A percentile compares a stretch with the other conserved stretches of the same genome.
phyloP scores from a whole-genome alignment of 1,140 invertebrate genomes.

The Drosophila obscura region DNA sequence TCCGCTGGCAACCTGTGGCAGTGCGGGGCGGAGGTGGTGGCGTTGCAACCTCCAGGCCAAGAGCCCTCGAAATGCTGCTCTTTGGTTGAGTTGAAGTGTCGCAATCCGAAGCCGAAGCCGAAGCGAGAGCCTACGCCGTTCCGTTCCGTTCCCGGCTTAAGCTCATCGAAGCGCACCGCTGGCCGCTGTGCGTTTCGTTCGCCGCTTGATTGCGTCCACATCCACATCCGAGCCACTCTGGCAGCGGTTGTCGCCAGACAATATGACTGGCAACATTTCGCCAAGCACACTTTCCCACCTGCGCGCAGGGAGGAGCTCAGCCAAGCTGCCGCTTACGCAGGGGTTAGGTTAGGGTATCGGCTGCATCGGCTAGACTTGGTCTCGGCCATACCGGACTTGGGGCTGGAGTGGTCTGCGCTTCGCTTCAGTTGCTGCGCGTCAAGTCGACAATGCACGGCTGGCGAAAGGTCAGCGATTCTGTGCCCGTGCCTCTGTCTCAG shows the following conservation, averaged over 20 bases:
- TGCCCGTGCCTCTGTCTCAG: slow-evolving; percentile 18
- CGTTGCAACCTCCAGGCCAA: slow-evolving; percentile 40
- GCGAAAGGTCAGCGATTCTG: slow-evolving; percentile 68
- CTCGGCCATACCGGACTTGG: slow-evolving; percentile 45
- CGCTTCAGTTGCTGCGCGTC: slow-evolving; percentile 42
- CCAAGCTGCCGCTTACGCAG: neutral
- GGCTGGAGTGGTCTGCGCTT: slow-evolving; percentile 32
- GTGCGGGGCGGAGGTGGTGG: neutral
- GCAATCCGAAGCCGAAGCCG: slow-evolving; percentile 44
- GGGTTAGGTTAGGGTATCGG: slow-evolving; percentile 16
- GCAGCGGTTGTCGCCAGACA: slow-evolving; percentile 11
- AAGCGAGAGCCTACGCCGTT: slow-evolving; percentile 25
- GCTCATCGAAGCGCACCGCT: slow-evolving; percentile 68
- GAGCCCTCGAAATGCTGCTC: slow-evolving; percentile 42
- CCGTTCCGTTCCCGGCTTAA: slow-evolving; percentile 30
- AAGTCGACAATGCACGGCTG: slow-evolving; percentile 17
- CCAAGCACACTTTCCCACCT: neutral
- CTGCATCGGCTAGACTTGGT: slow-evolving; percentile 13
- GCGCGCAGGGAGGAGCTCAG: slow-evolving; percentile 6
- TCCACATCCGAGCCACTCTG: slow-evolving; percentile 36
- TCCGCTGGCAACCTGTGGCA: neutral
- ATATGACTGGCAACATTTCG: slow-evolving; percentile 40
- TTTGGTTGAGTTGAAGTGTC: slow-evolving; percentile 58
- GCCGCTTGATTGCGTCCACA: slow-evolving; percentile 64
- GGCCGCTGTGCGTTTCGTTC: slow-evolving; percentile 41